phyloP scores from a whole-genome alignment of 2,113 vertebrate species.

The Albula glossodonta region DNA sequence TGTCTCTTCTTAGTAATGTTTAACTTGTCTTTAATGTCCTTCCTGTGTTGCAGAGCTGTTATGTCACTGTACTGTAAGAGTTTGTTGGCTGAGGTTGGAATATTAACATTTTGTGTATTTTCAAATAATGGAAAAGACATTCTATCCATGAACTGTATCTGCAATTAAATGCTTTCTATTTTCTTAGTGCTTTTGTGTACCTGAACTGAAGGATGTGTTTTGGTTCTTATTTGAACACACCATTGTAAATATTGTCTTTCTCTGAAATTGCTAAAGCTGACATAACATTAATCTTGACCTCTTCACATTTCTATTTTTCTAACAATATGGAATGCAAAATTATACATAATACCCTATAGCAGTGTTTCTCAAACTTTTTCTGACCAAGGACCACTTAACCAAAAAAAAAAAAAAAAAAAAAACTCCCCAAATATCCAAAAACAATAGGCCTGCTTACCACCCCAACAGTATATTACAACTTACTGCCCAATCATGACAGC shows the following conservation, averaged over 20 bases:
- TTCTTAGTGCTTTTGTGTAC: background rate
- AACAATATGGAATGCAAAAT: too few species aligned
- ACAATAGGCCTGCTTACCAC: too few species aligned
- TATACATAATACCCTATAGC: too few species aligned
- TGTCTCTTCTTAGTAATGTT: background rate
- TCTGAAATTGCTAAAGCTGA: background rate
- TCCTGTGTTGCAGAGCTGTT: background rate
- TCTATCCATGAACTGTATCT: background rate
- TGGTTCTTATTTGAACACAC: background rate
- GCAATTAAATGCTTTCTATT: conserved; percentile 19
- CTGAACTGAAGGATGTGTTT: background rate
- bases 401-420: too few species aligned
- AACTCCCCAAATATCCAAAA: too few species aligned
- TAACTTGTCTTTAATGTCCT: background rate
- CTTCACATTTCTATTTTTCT: background rate
- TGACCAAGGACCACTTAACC: too few species aligned
- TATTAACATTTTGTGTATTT: background rate
- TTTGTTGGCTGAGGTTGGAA: background rate
- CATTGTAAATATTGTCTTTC: background rate
- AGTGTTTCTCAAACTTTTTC: too few species aligned
- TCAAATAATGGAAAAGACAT: conserved; percentile 1
- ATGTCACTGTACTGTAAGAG: background rate
- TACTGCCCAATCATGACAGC: too few species aligned
- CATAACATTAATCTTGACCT: background rate
- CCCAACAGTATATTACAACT: too few species aligned